Base-by-base conservation (phyloP, 1,140 invertebrate species). In the Eriocheir sinensis region DNA sequence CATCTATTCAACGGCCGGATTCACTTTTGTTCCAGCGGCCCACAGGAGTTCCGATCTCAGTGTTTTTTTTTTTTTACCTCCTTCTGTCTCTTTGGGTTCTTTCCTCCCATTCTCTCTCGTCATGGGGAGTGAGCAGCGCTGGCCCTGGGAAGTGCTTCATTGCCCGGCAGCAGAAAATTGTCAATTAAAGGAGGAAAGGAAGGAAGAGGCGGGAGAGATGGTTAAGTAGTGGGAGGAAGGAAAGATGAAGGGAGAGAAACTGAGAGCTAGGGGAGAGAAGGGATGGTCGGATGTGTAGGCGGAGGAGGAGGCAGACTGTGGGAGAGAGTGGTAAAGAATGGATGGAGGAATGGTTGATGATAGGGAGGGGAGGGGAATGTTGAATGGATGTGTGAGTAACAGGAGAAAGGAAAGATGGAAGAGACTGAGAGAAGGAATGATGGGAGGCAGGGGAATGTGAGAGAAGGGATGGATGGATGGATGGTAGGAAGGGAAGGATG, bases 61-160 rank as follows among this genome's bases (percentile, higher is more conserved):
- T 40, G 12, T 17, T 36, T 1, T 86, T 34, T 36, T 27, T 30
- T 86, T 86, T 86, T 41, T 83, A 1, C 80, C n/a, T n/a, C n/a
- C 21, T n/a, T 1, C 21, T 72, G 27, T n/a, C 60, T 72, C 27
- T 72, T 72, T n/a, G n/a, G n/a, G n/a, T n/a, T n/a, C n/a, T 41
- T 32, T 4, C 36, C 8, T 32, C 30, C 36, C 83, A 34, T 41
- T 86, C 83, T 86, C 83, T 40, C 8, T 86, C 83, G 83, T 86
- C 83, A 86, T 41, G 83, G 83, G 83, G 34, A 41, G 32, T 86
- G 83, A 38, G 34, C 80, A 81, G n/a, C n/a, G 27, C 2, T 17
- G 21, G 36, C 40, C 83, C 36, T 38, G 83, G 40, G 83, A 86
- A 86, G 36, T 41, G 34, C 83, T 86, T 86, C 32, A 86, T 86